These are phyloP conservation scores for Zoanthus solanderi DNA, from an alignment of 92 coral and sea anemone genomes.

Conservation along the genomic window DNA sequence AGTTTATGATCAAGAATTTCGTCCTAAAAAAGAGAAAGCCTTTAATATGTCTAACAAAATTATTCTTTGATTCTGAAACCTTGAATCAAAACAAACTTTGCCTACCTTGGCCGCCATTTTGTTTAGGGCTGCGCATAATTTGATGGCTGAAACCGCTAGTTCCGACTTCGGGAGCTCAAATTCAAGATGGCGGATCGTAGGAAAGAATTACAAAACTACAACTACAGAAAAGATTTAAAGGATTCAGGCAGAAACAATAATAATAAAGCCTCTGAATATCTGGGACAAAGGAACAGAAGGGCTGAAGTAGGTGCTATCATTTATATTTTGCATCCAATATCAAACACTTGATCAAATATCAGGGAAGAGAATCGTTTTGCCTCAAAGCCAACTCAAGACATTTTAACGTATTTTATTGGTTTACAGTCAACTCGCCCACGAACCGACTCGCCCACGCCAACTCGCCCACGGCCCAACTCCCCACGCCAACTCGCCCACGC, in stretches of 20 bases:
- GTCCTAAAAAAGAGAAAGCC: constrained; percentile 17
- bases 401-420: too few relatives aligned
- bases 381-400: too few relatives aligned
- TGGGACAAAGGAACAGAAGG: constrained; percentile 28
- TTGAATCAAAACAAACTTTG: neutral
- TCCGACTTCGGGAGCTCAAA: constrained; percentile 32
- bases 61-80: neutral
- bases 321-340: neutral
- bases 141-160: constrained; percentile 16
- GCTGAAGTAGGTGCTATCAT: constrained; percentile 8
- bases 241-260: neutral
- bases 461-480: too few relatives aligned
- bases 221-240: constrained; percentile 28
- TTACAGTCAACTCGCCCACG: too few relatives aligned
- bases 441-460: too few relatives aligned
- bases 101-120: constrained; percentile 66
- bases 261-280: neutral
- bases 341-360: too few relatives aligned
- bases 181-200: constrained; percentile 85
- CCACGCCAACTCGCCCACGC: too few relatives aligned
- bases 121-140: constrained; percentile 26
- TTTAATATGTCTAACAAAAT: neutral
- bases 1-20: constrained; percentile 68
- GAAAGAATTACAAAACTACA: constrained; percentile 21
- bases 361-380: too few relatives aligned